phyloP scores from a whole-genome alignment of 2,113 vertebrate genomes.

The Labeo catla region DNA sequence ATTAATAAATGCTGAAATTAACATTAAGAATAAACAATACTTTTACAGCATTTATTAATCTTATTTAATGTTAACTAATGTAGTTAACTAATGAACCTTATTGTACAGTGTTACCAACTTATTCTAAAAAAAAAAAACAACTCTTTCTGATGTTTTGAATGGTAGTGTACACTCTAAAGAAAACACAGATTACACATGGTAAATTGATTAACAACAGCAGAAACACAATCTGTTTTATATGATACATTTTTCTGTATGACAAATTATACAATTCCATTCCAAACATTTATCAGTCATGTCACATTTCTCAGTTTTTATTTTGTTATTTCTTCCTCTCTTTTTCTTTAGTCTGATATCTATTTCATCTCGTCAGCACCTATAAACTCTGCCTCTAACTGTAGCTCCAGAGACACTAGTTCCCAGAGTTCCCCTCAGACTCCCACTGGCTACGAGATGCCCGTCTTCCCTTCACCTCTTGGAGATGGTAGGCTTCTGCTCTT shows the following conservation, averaged over 20 bases:
- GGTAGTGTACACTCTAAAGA: not conserved
- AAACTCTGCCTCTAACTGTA: constrained; percentile 84
- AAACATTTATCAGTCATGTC: not conserved
- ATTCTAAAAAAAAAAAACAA: not conserved
- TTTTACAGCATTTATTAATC: too few species aligned
- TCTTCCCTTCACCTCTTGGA: constrained; percentile 83
- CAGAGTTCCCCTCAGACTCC: constrained; percentile 92
- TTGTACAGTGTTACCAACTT: too few species aligned
- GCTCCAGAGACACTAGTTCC: constrained; percentile 88
- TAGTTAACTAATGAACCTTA: too few species aligned
- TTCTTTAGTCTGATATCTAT: constrained; percentile 93
- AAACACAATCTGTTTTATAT: not conserved
- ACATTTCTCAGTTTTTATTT: constrained; percentile 11
- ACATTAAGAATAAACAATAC: too few species aligned
- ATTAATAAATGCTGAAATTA: too few species aligned
- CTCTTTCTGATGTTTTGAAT: not conserved
- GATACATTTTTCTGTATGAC: not conserved
- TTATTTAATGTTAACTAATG: too few species aligned
- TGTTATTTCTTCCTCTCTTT: constrained; percentile 22
- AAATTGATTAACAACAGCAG: not conserved
- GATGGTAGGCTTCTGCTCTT: constrained; percentile 81
- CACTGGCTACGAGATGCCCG: constrained; percentile 83
- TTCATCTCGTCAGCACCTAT: constrained; percentile 87
- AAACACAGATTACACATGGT: not conserved
- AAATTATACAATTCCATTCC: not conserved